Evolutionary conservation across 2,797 vertebrate genomes (phyloP), one percentile per base, ranked within the genome.

Genomic region (Garrulus glandarius): DNA sequence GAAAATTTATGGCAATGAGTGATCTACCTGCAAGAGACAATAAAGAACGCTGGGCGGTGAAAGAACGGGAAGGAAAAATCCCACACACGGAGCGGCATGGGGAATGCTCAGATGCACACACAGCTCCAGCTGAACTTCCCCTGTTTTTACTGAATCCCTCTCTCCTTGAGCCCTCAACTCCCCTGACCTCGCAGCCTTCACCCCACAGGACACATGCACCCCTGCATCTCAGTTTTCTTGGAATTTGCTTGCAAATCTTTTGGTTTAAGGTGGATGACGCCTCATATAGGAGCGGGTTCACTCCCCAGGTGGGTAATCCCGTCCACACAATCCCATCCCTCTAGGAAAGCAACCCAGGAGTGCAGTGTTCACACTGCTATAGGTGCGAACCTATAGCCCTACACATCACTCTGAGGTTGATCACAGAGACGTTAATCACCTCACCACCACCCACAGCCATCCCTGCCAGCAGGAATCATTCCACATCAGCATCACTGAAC

Each of bases 21-120:
- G 96, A 97, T 95, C 97, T 97, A 97, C 97, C 98, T 98, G 97
- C 46, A 15, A 95, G 94, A 95, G 95, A 96, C 97, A 93, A 84
- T 98, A 97, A 98, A 98, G 96, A 97, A 97, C 1, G 0, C 39
- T 0, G 22, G 88, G 56, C 0, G 3, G 72, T 89, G 85, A 49
- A 64, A 65, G 75, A 11, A 19, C 1, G 1, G 57, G 65, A 69
- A 88, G 71, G 74, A 64, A 67, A 95, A 97, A 94, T 95, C 93
- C 94, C 94, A 39, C 91, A 44, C 89, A 59, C 0, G 1, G 84
- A 41, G 81, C 24, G 0, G 74, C 11, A 1, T 0, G 1, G 59
- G 59, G 36, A 60, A 19, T 6, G 14, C 43, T 23, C 39, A 47
- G 49, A 30, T 15, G 36, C 34, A 68, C 34, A 22, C 34, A 8